Evolutionary conservation across 2,888 invertebrate species (phyloP), one percentile per base, ranked within the genome.

Genomic region (Heliconius ethilla): DNA sequence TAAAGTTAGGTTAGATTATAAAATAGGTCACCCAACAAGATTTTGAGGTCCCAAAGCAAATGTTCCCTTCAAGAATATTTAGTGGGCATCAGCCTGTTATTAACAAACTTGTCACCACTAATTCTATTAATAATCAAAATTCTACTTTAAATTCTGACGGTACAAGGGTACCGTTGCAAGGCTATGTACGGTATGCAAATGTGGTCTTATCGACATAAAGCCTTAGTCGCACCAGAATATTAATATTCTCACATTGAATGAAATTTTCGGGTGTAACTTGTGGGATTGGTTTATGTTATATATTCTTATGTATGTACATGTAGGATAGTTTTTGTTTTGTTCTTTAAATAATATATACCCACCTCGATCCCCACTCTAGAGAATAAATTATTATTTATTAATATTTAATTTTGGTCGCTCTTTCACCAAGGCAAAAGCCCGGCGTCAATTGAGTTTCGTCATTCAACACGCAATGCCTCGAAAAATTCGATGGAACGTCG

Each of bases 181-280:
- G 72, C 79, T 55, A 72, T 80, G 79, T 80, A 55, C 77, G 79
- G 75, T 80, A 80, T 80, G 80, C 80, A 77, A 80, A 80, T 80
- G 63, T 51, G 51, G 70, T 77, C 75, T 79, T 79, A 79, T 79
- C 80, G 70, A 77, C 70, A 75, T 73, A 73, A 74, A 79, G 74
- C 73, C 76, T 79, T 63, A 45, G 74, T 25, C 66, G 75, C 70
- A 67, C 62, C 33, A 59, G 69, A 80, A 80, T 80, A 80, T 80
- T 80, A 80, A 80, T 80, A 80, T 74, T 73, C 55, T 55, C 45
- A 70, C 77, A 69, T 75, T 75, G 55, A 75, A 75, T 75, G 75
- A 72, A 75, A 74, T 79, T 73, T 78, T 75, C 37, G 78, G 75
- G 70, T 77, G 69, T 75, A 27, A 75, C 65, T 65, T 63, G 75